Evolutionary conservation across 1,140 invertebrate genomes (phyloP), one percentile per base, ranked within the genome.

Genomic region (Eupeodes corollae): DNA sequence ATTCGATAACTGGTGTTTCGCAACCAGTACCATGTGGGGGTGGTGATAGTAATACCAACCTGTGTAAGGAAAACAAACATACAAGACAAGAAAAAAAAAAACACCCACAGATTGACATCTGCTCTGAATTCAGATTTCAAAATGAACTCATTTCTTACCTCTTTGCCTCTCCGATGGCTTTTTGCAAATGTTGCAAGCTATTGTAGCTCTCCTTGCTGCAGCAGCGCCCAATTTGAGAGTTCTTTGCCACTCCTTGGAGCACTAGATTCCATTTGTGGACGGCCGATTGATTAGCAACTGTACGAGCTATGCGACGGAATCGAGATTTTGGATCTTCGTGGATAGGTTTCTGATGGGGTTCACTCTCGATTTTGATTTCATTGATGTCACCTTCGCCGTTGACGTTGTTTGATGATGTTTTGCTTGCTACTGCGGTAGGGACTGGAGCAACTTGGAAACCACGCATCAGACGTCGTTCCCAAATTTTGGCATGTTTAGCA

Each of bases 391-490:
- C 52, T 13, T 57, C 53, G 1, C 52, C 60, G 6, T 65, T 53
- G 55, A 56, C 32, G 56, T 56, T 43, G 44, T 52, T 44, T 14
- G 56, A 53, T 19, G 42, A 33, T 37, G 57, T 55, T 21, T 59
- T 65, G 10, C 75, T 72, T 19, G 77, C 75, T 48, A 79, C 77
- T 1, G 79, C 71, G 3, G 71, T 59, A 32, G 76, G 70, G 9
- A 86, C 75, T 0, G 84, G 80, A 1, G 82, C 76, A 21, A 91
- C 83, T 57, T 88, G 85, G 71, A 91, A 91, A 60, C 88, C 86
- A 64, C 86, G 87, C 81, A 91, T 86, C 30, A 91, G 68, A 1
- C 83, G 73, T 26, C 88, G 73, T 58, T 91, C 86, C 84, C 86
- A 88, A 0, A 86, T 70, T 58, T 83, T 83, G 71, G 84, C 84